Evolutionary conservation across 1,140 invertebrate genomes (phyloP), one percentile per base, ranked within the genome.

Genomic region (Pissodes strobi): DNA sequence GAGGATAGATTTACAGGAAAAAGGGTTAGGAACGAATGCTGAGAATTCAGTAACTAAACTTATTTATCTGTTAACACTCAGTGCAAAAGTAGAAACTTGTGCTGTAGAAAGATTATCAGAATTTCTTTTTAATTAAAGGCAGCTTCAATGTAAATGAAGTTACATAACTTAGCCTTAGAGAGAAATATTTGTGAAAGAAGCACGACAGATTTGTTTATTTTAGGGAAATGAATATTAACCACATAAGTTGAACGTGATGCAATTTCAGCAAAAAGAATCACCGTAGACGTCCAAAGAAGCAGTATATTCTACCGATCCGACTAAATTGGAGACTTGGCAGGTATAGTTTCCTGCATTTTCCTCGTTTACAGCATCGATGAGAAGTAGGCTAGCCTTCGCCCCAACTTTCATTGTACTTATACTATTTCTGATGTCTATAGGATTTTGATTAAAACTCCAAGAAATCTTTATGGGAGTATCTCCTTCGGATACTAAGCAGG

Each of bases 231-330:
- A 13, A 18, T 22, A 18, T 15, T 48, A 34, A 48, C 23, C 25
- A 43, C 56, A 62, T 22, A 57, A 34, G 34, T 34, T 45, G 6
- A 19, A 25, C 49, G 27, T 27, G 38, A 66, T 43, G 18, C 41
- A 41, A 34, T 57, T 12, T 46, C 12, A 58, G 41, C n/a, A n/a
- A n/a, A n/a, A 38, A 67, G 19, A 61, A 61, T 61, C 56, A 90
- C 88, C 87, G 74, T 90, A 84, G 53, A 90, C 86, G 70, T 83
- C 81, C 17, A 92, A 77, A 72, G 86, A 79, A 70, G 89, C 85
- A 2, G 85, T 84, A 75, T 87, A 83, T 66, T 82, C 84, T 48
- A 82, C 81, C 22, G 76, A 76, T 52, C 85, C 86, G 30, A 70
- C 73, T 34, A 55, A 60, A 65, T 76, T 78, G 21, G 59, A 64